phyloP scores from a whole-genome alignment of 2,888 invertebrate genomes.

The Machimus rusticus region DNA sequence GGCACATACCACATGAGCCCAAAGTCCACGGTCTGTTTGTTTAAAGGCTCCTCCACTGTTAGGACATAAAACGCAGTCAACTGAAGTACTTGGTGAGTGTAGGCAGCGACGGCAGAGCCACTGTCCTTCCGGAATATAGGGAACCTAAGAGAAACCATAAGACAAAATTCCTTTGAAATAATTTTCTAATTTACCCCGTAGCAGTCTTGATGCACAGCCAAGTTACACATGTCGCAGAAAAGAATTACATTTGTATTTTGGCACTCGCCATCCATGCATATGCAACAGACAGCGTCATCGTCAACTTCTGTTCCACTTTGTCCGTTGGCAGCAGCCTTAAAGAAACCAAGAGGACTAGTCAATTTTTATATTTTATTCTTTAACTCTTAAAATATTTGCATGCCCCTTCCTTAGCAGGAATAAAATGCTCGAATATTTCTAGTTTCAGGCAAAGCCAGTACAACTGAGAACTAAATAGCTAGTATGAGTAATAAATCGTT shows the following conservation, averaged over 20 bases:
- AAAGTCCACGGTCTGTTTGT: constrained; percentile 91
- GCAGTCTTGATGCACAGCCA: constrained; percentile 98
- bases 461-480: no score
- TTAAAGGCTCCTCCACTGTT: constrained; percentile 99
- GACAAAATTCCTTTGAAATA: not conserved
- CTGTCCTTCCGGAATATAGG: constrained; percentile 96
- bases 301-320: constrained; percentile 83
- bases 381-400: not conserved
- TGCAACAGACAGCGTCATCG: constrained; percentile 98
- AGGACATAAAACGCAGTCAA: constrained; percentile 97
- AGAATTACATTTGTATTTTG: constrained; percentile 98
- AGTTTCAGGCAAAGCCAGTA: no score
- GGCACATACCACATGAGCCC: constrained; percentile 99
- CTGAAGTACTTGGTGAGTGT: constrained; percentile 94
- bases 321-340: constrained; percentile 72
- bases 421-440: not conserved
- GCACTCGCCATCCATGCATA: constrained; percentile 98
- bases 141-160: constrained; percentile 64
- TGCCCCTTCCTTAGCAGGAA: not conserved
- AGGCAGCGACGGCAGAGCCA: constrained; percentile 97
- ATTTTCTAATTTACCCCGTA: constrained; percentile 77
- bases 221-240: constrained; percentile 99
- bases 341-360: not conserved
- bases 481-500: no score
- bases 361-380: not conserved